Conservation (phyloP, 2,113 vertebrate genomes). For the Hiodon alosoides region DNA sequence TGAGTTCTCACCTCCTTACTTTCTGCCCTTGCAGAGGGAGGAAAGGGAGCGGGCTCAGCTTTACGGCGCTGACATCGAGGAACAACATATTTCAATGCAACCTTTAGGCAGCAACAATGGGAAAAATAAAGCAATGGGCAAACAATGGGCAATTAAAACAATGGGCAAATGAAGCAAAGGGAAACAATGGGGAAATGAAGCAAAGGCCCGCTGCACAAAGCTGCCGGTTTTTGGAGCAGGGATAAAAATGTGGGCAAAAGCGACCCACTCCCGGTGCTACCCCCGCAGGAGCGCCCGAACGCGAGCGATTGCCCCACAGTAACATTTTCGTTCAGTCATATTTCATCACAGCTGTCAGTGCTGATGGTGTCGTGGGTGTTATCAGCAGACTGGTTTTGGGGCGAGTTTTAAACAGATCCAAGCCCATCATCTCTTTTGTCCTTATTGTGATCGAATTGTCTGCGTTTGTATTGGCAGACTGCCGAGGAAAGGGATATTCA, state of each 20-base stretch:
- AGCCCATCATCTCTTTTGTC: not conserved
- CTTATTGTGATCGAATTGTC: not conserved
- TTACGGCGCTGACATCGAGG: not conserved
- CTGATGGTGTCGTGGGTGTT: not conserved
- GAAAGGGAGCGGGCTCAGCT: not conserved
- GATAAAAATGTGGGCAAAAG: no score
- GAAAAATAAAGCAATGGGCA: not conserved
- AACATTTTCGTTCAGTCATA: slow-evolving; percentile 37
- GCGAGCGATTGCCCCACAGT: slow-evolving; percentile 27
- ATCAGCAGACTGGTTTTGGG: not conserved
- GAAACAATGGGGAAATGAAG: no score
- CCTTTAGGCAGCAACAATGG: not conserved
- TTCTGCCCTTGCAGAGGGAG: no score
- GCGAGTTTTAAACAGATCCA: not conserved
- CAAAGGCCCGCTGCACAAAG: no score
- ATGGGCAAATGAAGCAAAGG: no score
- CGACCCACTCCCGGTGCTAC: not conserved
- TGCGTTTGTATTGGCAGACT: not conserved
- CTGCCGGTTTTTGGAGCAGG: no score
- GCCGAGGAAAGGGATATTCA: slow-evolving; percentile 9
- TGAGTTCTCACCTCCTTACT: no score
- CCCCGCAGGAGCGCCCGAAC: slow-evolving; percentile 26
- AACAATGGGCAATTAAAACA: no score
- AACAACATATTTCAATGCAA: slow-evolving; percentile 1
- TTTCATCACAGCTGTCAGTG: slow-evolving; percentile 39